phyloP scores from a whole-genome alignment of 2,113 vertebrate genomes.

The Antigone vipio region DNA sequence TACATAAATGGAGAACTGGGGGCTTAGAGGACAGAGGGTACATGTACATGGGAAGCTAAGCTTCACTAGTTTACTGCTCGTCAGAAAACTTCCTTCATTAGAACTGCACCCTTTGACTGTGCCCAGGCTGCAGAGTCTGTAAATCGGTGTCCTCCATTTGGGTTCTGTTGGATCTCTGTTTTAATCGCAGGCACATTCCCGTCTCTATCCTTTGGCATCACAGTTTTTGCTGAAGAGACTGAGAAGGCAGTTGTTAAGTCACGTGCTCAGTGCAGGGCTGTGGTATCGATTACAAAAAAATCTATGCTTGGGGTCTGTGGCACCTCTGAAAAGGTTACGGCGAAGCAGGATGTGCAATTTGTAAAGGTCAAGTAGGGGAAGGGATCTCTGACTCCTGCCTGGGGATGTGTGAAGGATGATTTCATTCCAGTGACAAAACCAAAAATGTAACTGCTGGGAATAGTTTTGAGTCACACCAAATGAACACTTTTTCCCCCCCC shows the following conservation, averaged over 20 bases:
- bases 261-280: fast-evolving
- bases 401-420: background rate
- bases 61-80: background rate
- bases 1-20: background rate
- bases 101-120: background rate
- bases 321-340: background rate
- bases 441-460: background rate
- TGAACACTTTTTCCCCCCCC: background rate
- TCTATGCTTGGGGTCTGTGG: background rate
- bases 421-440: background rate
- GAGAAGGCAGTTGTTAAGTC: background rate
- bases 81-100: background rate
- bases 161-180: fast-evolving
- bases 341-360: background rate
- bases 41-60: background rate
- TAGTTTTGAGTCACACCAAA: background rate
- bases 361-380: background rate
- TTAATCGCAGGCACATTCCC: background rate
- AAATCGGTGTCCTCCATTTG: background rate
- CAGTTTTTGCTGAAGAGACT: background rate
- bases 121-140: background rate
- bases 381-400: background rate
- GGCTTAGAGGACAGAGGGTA: background rate
- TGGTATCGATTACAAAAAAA: background rate
- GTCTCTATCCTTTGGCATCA: background rate